These are phyloP conservation scores for Altica lythri DNA, from an alignment of 2,888 invertebrate species.

Conservation along the genomic window DNA sequence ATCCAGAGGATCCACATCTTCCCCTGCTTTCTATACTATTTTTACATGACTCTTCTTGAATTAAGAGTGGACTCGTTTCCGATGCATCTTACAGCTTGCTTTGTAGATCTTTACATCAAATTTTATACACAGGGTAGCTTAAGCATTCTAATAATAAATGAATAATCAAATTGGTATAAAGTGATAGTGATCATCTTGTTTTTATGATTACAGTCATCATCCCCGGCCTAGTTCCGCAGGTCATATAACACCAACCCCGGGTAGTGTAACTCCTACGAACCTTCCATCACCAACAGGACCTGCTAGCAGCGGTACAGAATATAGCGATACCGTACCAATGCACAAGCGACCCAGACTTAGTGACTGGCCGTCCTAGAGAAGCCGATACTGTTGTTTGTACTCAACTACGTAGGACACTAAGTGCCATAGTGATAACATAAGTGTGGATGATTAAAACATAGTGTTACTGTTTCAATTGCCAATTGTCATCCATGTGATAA, in stretches of 20 bases:
- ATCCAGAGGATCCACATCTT: too few relatives aligned
- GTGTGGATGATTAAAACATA: conserved; percentile 50
- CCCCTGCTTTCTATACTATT: too few relatives aligned
- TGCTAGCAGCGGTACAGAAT: conserved; percentile 55
- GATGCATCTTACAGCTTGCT: too few relatives aligned
- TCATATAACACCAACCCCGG: conserved; percentile 65
- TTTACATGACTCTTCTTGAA: too few relatives aligned
- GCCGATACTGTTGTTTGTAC: conserved; percentile 19
- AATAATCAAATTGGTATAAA: too few relatives aligned
- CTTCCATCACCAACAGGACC: conserved; percentile 71
- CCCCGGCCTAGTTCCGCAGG: conserved; percentile 65
- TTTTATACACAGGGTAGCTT: too few relatives aligned
- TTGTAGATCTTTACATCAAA: too few relatives aligned
- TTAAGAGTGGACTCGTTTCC: too few relatives aligned
- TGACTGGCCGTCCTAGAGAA: conserved; percentile 88
- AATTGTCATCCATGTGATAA: conserved; percentile 59
- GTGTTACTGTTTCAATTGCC: conserved; percentile 53
- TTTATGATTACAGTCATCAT: conserved; percentile 45
- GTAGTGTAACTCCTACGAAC: conserved; percentile 84
- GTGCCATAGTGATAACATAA: conserved; percentile 56
- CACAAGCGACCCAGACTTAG: conserved; percentile 86
- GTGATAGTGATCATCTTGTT: background rate
- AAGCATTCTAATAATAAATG: too few relatives aligned
- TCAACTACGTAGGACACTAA: conserved; percentile 48
- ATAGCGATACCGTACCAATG: conserved; percentile 69